These are phyloP conservation scores for Premnoplex brunnescens DNA, from an alignment of 2,797 vertebrate genomes.

Conservation along the genomic window DNA sequence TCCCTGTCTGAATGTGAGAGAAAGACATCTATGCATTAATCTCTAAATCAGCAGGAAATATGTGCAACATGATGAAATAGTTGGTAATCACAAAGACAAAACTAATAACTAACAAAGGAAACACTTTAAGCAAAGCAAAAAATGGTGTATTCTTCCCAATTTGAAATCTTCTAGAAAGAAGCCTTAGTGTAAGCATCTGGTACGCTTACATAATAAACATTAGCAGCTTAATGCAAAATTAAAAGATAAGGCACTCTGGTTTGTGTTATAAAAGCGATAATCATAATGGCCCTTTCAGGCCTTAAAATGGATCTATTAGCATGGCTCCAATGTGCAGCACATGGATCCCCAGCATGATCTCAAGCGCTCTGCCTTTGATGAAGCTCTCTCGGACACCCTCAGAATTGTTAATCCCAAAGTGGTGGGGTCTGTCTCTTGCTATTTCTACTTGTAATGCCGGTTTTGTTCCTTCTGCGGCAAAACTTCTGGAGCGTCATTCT, in stretches of 20 bases:
- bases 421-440: not conserved
- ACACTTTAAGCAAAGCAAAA: not conserved
- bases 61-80: not conserved
- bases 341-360: not conserved
- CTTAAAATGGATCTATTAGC: conserved; percentile 2
- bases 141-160: not conserved
- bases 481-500: not conserved
- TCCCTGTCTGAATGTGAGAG: not conserved
- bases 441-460: not conserved
- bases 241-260: not conserved
- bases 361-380: not conserved
- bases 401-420: not conserved
- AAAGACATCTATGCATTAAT: not conserved
- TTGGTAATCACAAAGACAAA: not conserved
- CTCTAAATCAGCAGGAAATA: not conserved
- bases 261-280: conserved; percentile 9
- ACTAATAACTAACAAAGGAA: not conserved
- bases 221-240: conserved; percentile 42
- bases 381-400: not conserved
- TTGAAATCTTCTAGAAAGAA: not conserved
- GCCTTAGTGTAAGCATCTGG: not conserved
- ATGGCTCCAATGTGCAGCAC: not conserved
- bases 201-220: not conserved
- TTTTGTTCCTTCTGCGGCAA: not conserved
- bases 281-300: not conserved